A percentile compares a stretch with the other conserved stretches of the same genome.
phyloP scores from a whole-genome alignment of 2,888 invertebrate species.

The Nipponacmea schrenckii region DNA sequence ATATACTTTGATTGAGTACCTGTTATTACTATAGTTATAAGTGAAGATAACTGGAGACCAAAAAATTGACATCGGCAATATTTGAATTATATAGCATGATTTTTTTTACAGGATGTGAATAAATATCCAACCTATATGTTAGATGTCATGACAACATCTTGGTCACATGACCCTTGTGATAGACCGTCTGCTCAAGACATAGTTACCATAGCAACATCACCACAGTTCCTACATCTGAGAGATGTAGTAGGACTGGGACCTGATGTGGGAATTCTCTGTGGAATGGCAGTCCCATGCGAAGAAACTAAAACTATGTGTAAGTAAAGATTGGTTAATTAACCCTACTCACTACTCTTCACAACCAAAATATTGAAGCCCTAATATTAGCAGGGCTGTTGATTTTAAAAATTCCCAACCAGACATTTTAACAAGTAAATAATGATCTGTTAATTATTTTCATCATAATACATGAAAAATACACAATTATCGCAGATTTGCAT shows the following conservation, averaged over 20 bases:
- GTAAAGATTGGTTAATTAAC: not conserved
- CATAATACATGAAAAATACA: too few species aligned
- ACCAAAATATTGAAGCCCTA: too few species aligned
- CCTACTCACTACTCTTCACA: not conserved
- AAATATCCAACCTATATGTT: constrained; percentile 76
- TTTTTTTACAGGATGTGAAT: constrained; percentile 8
- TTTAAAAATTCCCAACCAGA: too few species aligned
- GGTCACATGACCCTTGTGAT: constrained; percentile 83
- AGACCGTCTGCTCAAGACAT: constrained; percentile 91
- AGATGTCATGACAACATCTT: constrained; percentile 95
- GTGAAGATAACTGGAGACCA: too few species aligned
- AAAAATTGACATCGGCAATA: too few species aligned
- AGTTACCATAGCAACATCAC: constrained; percentile 89
- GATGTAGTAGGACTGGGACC: constrained; percentile 80
- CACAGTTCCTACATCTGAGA: constrained; percentile 89
- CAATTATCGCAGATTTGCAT: too few species aligned
- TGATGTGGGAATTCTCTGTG: constrained; percentile 43
- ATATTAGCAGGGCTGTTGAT: too few species aligned
- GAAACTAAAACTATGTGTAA: not conserved
- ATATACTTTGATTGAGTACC: too few species aligned
- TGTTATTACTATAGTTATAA: too few species aligned
- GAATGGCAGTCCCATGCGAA: constrained; percentile 36
- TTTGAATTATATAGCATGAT: too few species aligned
- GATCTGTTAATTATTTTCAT: too few species aligned
- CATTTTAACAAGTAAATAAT: too few species aligned